Conservation (phyloP, 2,797 vertebrate genomes). For the Channallabes apus region DNA sequence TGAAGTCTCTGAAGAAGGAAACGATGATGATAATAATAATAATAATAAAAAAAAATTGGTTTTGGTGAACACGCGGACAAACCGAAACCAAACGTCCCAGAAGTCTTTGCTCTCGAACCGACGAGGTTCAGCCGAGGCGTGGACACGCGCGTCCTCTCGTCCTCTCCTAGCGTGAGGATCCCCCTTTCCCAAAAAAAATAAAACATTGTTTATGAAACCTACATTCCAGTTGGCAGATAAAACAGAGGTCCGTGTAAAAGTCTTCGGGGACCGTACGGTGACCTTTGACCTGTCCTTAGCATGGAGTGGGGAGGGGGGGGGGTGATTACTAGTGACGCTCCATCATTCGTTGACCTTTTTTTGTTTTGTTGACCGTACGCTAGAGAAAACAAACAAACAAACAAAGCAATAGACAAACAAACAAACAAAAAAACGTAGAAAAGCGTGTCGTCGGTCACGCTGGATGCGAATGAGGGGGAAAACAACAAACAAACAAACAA, state of each 20-base stretch:
- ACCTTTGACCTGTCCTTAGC: slow-evolving; percentile 56
- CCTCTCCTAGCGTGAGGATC: slow-evolving; percentile 48
- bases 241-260: slow-evolving; percentile 69
- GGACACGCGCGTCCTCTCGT: not conserved
- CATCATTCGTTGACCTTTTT: slow-evolving; percentile 62
- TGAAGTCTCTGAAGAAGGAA: not conserved
- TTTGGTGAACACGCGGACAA: not conserved
- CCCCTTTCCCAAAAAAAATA: slow-evolving; percentile 44
- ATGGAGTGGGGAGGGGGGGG: too few species aligned
- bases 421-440: slow-evolving; percentile 27
- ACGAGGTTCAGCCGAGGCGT: not conserved
- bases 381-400: slow-evolving; percentile 61
- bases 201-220: slow-evolving; percentile 61
- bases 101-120: slow-evolving; percentile 34
- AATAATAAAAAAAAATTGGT: not conserved
- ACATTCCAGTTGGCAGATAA: slow-evolving; percentile 82
- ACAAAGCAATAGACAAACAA: too few species aligned
- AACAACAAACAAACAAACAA: slow-evolving; percentile 36
- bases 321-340: slow-evolving; percentile 53
- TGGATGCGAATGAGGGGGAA: slow-evolving; percentile 76
- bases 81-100: slow-evolving; percentile 36
- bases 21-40: too few species aligned
- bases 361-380: slow-evolving; percentile 75
- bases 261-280: slow-evolving; percentile 27
- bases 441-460: slow-evolving; percentile 43